Percentiles rank a stretch among this genome's conserved stretches.
These are phyloP conservation scores for Scolopax bukidnonensis DNA, from an alignment of 2,797 vertebrate genomes.

Conservation along the genomic window DNA sequence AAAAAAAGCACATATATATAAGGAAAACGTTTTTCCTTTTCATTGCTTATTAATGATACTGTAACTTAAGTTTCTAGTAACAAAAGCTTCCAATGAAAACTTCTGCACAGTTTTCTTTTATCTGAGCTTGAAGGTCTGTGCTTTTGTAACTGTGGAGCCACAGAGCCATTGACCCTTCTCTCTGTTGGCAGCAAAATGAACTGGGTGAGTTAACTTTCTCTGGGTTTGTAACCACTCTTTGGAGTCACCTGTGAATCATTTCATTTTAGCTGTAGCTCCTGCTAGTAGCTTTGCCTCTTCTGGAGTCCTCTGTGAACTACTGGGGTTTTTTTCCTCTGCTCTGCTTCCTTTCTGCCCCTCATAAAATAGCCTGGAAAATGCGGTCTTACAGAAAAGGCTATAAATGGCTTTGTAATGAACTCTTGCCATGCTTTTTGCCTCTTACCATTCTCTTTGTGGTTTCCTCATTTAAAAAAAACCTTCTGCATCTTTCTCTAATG, in stretches of 20 bases:
- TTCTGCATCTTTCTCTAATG: not conserved
- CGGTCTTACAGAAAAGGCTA: not conserved
- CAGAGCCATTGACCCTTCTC: not conserved
- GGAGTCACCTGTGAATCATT: not conserved
- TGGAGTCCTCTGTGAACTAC: not conserved
- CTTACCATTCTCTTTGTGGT: slow-evolving; percentile 6
- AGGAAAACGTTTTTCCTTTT: not conserved
- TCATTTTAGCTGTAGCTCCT: not conserved
- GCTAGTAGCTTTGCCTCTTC: not conserved
- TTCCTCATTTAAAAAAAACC: not conserved
- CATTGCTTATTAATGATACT: not conserved
- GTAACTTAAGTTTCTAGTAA: not conserved
- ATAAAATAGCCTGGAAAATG: not conserved
- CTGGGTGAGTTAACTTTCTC: not conserved
- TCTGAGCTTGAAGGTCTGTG: not conserved
- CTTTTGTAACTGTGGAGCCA: not conserved
- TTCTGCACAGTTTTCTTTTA: not conserved
- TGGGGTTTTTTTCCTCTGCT: not conserved
- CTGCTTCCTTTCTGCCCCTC: not conserved
- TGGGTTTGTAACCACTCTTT: not conserved
- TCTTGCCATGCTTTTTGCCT: not conserved
- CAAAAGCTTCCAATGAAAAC: not conserved
- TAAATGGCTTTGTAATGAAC: not conserved
- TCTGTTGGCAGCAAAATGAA: not conserved
- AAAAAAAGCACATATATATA: fast-evolving